A percentile compares a stretch with the other conserved stretches of the same genome.
Conservation (phyloP, 2,113 vertebrate genomes). For the Vicugna pacos region DNA sequence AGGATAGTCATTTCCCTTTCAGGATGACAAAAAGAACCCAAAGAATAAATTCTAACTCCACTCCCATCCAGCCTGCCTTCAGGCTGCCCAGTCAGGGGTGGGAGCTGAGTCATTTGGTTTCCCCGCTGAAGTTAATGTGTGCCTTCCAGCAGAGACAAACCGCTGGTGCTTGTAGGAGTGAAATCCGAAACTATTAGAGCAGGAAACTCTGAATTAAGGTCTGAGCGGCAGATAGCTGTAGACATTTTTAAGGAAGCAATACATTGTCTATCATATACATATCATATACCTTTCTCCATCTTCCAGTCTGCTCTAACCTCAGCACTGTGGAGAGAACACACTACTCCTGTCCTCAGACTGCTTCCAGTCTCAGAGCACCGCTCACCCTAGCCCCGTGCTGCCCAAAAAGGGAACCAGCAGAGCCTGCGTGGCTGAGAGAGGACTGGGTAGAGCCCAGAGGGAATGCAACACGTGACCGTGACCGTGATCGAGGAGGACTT, state of each 20-base stretch:
- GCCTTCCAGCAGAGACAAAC: conserved; percentile 80
- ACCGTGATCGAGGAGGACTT: not conserved
- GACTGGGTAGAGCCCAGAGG: not conserved
- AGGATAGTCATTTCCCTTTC: not conserved
- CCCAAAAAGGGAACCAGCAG: not conserved
- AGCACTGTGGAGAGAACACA: not conserved
- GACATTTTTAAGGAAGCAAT: not conserved
- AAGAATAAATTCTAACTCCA: conserved; percentile 86
- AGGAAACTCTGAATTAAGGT: not conserved
- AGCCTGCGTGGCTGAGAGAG: not conserved
- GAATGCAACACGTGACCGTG: not conserved
- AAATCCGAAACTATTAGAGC: conserved; percentile 68
- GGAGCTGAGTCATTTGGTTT: conserved; percentile 69
- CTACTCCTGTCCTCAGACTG: not conserved
- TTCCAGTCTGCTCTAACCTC: not conserved
- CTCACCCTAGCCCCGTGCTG: not conserved
- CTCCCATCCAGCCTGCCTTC: conserved; percentile 75
- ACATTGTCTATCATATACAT: not conserved
- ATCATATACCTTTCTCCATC: not conserved
- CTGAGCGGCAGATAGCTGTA: not conserved
- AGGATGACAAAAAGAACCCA: conserved; percentile 34
- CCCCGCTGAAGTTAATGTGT: conserved; percentile 82
- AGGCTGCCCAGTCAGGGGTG: conserved; percentile 68
- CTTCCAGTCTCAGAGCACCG: not conserved
- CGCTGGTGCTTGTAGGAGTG: conserved; percentile 77